Evolutionary conservation across 2,888 invertebrate genomes (phyloP).

Genomic region (Vannuccia rotundouncinata): DNA sequence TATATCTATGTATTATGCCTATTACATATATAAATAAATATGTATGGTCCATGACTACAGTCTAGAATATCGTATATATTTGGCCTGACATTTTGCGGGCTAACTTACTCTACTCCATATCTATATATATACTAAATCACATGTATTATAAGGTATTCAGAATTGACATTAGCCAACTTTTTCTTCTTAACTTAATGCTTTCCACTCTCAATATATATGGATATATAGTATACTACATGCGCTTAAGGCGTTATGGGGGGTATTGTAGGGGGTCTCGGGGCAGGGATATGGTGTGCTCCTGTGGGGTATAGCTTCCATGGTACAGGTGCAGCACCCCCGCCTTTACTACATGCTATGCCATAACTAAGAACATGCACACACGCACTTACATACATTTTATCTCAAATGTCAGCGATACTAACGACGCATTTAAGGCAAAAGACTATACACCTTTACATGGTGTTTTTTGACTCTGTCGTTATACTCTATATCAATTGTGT

Average conservation of each 20-base stretch:
- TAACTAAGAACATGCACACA: not conserved
- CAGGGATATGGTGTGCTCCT: not conserved
- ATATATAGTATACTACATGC: not conserved
- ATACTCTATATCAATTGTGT: not conserved
- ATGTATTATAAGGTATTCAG: not conserved
- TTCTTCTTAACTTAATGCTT: not conserved
- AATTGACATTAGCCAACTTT: not conserved
- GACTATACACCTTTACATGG: not conserved
- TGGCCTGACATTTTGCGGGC: not conserved
- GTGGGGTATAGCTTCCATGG: not conserved
- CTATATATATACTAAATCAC: not conserved
- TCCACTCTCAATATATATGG: not conserved
- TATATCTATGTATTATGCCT: not conserved
- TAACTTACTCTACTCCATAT: not conserved
- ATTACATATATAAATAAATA: not conserved
- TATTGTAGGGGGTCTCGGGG: not conserved
- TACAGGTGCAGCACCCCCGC: not conserved
- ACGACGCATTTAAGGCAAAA: not conserved
- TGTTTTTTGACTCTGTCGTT: not conserved
- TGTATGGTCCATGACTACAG: not conserved
- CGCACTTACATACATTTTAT: not conserved
- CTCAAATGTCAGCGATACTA: not conserved
- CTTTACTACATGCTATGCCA: not conserved
- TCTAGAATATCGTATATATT: not conserved
- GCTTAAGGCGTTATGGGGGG: not conserved